Base-by-base conservation (phyloP, 2,113 vertebrate species). In the Donacobius atricapilla region DNA sequence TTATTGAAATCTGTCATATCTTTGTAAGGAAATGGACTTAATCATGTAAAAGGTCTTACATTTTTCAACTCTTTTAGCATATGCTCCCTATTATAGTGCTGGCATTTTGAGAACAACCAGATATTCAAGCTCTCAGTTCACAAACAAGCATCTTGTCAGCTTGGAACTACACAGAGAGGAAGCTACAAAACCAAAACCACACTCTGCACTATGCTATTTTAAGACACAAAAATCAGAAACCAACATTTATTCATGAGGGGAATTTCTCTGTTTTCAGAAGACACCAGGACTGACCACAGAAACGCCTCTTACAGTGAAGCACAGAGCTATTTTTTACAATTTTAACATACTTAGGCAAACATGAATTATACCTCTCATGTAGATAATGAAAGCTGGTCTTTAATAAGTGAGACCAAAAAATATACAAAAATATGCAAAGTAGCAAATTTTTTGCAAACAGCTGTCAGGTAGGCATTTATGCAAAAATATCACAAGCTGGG, bases 81-180 rank as follows among this genome's bases (percentile, higher is more conserved):
- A 63, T 58, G 42, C 35, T 94, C 79, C 71, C 66, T 92, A 71
- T 77, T 86, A 80, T 33, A 91, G 87, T 28, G 13, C 39, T 81
- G 85, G 64, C 85, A 86, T 95, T 96, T 86, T 83, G 51, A 35
- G 81, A 96, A 83, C 85, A 90, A 78, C 25, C 89, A 94, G 75
- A 87, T 96, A 95, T 54, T 88, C 87, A 70, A 64, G 28, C 72
- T 77, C 53, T 24, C 47, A 6, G 19, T 70, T 83, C 82, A 58
- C 57, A 93, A 96, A 87, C 87, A 93, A 77, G 70, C 58, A 86
- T 76, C 51, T 83, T 73, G 69, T 88, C 92, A 90, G 85, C 72
- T 83, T 78, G 61, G 72, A 94, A 88, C 64, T 87, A 68, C 51
- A 60, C 15, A 37, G 44, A 86, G 44, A 70, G 42, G 68, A 94